These are phyloP conservation scores for Cyrtorhinus lividipennis DNA, from an alignment of 1,140 invertebrate species.

Conservation along the genomic window DNA sequence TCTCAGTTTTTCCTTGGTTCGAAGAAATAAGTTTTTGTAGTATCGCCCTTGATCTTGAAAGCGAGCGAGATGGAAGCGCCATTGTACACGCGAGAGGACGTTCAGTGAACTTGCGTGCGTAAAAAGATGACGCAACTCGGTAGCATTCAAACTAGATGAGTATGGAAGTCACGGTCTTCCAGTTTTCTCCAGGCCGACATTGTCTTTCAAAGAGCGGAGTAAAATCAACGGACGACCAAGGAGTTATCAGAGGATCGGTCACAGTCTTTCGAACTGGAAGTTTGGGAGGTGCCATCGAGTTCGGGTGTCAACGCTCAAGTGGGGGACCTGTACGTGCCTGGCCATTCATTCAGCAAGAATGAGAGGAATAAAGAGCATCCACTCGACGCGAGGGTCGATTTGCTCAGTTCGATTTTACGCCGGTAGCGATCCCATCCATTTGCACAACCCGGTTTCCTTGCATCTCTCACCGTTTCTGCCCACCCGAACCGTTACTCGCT, in stretches of 20 bases:
- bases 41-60: background rate
- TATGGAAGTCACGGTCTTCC: background rate
- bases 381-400: no score
- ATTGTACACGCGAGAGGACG: background rate
- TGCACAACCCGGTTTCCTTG: background rate
- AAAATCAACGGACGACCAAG: no score
- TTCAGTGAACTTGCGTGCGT: background rate
- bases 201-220: no score
- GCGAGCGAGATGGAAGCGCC: background rate
- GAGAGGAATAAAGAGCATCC: no score
- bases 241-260: no score
- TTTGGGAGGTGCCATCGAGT: no score
- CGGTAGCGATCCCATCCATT: background rate
- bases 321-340: background rate
- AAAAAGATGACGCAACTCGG: background rate
- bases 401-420: no score
- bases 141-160: background rate
- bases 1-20: no score
- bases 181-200: no score
- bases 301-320: background rate
- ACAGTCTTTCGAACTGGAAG: no score
- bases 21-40: background rate
- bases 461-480: background rate
- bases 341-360: background rate
- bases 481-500: no score